These are phyloP conservation scores for Herminia tarsipennalis DNA, from an alignment of 2,888 invertebrate species.

Conservation along the genomic window DNA sequence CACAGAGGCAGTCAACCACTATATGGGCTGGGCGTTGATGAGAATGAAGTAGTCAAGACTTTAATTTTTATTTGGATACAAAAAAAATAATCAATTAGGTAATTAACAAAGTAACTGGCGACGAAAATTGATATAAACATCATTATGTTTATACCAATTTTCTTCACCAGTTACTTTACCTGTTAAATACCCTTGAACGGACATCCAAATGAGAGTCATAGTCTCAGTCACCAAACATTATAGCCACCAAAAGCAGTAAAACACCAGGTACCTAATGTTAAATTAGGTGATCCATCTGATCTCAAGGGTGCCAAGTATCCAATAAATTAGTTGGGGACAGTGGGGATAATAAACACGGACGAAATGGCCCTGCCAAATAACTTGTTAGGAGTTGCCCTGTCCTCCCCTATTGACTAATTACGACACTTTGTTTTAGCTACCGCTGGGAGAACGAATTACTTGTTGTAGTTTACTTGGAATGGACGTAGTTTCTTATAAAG, in stretches of 20 bases:
- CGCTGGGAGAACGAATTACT: conserved; percentile 37
- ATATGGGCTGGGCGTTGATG: too few relatives aligned
- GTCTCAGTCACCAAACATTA: conserved; percentile 52
- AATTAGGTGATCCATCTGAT: conserved; percentile 82
- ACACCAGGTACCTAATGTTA: conserved; percentile 71
- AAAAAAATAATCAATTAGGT: too few relatives aligned
- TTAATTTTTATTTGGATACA: too few relatives aligned
- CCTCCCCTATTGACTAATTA: conserved; percentile 81
- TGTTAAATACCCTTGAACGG: too few relatives aligned
- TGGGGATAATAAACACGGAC: conserved; percentile 79
- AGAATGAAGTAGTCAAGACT: too few relatives aligned
- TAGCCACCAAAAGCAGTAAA: conserved; percentile 52
- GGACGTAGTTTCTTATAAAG: not conserved
- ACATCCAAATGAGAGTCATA: too few relatives aligned
- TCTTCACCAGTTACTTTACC: too few relatives aligned
- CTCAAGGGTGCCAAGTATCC: conserved; percentile 77
- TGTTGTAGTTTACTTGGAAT: conserved; percentile 30
- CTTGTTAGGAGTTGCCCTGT: conserved; percentile 72
- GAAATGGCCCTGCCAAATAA: conserved; percentile 78
- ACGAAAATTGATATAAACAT: too few relatives aligned
- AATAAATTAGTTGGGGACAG: conserved; percentile 84
- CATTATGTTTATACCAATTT: too few relatives aligned
- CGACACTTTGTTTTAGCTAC: conserved; percentile 69
- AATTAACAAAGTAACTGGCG: too few relatives aligned
- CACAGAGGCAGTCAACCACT: too few relatives aligned